phyloP scores from a whole-genome alignment of 2,797 vertebrate genomes.

The Apodemus agrarius region DNA sequence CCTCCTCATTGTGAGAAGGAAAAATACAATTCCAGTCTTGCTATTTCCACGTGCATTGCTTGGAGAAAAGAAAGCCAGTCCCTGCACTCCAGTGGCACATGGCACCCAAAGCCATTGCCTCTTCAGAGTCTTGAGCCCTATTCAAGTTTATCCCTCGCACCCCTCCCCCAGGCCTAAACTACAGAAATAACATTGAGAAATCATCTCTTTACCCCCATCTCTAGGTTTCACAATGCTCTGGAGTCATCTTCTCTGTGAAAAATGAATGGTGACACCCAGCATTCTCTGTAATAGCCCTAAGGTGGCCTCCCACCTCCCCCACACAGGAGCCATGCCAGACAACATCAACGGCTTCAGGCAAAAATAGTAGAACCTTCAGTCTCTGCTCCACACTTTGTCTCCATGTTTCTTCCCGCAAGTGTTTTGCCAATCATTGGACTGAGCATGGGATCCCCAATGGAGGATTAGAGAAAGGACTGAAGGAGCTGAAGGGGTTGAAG shows the following conservation, averaged over 20 bases:
- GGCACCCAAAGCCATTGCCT: background rate
- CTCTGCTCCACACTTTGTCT: no score
- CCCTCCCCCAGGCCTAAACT: background rate
- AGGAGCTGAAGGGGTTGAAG: no score
- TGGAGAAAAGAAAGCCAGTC: background rate
- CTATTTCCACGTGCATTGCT: background rate
- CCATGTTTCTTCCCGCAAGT: no score
- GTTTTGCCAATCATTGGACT: no score
- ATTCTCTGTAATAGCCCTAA: background rate
- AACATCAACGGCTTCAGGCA: background rate
- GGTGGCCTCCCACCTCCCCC: background rate
- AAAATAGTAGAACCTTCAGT: background rate
- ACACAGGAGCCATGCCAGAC: background rate
- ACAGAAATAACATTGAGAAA: background rate
- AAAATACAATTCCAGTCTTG: slow-evolving; percentile 5
- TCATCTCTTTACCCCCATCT: background rate
- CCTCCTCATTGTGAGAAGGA: background rate
- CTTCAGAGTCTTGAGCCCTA: background rate
- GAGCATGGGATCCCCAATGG: no score
- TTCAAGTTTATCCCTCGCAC: background rate
- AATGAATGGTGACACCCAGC: background rate
- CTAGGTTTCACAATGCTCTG: background rate
- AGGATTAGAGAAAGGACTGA: no score
- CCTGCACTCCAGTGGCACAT: background rate
- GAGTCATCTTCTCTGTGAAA: background rate